Base-by-base conservation (phyloP, 2,888 invertebrate species). In the Tethea ocularis region DNA sequence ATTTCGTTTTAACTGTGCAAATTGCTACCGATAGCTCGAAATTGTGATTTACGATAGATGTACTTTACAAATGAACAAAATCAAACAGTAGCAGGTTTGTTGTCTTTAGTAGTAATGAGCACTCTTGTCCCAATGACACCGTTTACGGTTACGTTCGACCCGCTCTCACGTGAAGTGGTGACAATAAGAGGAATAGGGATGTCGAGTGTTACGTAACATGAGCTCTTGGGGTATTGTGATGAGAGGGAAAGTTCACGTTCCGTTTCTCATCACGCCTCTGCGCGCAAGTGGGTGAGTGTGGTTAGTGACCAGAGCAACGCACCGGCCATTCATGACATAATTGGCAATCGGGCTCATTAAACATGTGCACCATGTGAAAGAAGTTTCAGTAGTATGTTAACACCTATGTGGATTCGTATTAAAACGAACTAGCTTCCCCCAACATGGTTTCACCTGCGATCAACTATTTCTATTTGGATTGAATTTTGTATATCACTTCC, bases 171-270 rank as follows among this genome's bases (percentile, higher is more conserved):
- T 69, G 64, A 63, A 72, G 64, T 64, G 68, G 59, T 62, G 61
- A 55, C 60, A 62, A 61, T 64, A 69, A 71, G 70, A 72, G 76
- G 68, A 80, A 80, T 76, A 80, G 75, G 78, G 78, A 77, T 77
- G 77, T 72, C 63, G 69, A 73, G 75, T 77, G 75, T 68, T 71
- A 67, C 76, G 80, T 80, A 83, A 82, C 77, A 76, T 75, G 80
- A 84, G 69, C 74, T 77, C 84, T 84, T 86, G 81, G 89, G 89
- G 84, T 78, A 82, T 83, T 80, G 79, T 86, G 84, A 85, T 78
- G 90, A 93, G 92, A 93, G 92, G 92, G 92, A 93, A 93, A 93
- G 92, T 91, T 84, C 75, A 86, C 85, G 86, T 84, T 84, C 84
- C 84, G 86, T 82, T 86, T 83, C 87, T 87, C 89, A 88, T 83